Evolutionary conservation across 2,113 vertebrate genomes (phyloP), one percentile per base, ranked within the genome.

Genomic region (rat (Rattus norvegicus)): DNA sequence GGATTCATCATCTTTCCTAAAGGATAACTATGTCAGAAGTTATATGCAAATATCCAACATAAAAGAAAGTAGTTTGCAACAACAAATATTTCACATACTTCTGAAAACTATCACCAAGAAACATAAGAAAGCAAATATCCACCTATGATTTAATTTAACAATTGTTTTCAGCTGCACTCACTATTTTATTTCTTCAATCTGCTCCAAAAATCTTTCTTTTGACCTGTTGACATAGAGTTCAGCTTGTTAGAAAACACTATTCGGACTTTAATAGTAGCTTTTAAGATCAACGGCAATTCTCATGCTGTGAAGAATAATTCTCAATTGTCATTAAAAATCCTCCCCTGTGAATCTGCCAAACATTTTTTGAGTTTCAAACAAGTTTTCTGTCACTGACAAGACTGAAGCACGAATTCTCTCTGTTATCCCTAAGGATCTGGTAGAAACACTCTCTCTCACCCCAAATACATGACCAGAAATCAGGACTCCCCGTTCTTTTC

Each of bases 291-390:
- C 24, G 54, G 30, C 10, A 91, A 54, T 30, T 92, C 90, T 77
- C 56, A 11, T 67, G n/a, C 5, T 65, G 1, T 85, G 17, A 16
- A 89, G 43, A 88, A 67, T 72, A 75, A 86, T 67, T 77, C 54
- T n/a, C 36, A 88, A 63, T 4, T 88, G n/a, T 70, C 26, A 39
- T 80, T 92, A 88, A 88, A 80, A 85, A 36, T 59, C 28, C 92
- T 81, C 89, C 61, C 5, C 88, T 77, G 87, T 49, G n/a, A 92
- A 79, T 94, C 84, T 54, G 67, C 56, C 43, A 92, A 70, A 54
- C 6, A 87, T 59, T 67, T 67, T 47, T 20, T 81, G 47, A 95
- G 43, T 49, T 77, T 17, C 39, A 95, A 20, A 87, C 36, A 79
- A 69, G 36, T 52, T 33, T 72, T 49, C 12, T 69, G 26, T 30